Evolutionary conservation across 2,797 vertebrate genomes (phyloP), one percentile per base, ranked within the genome.

Genomic region (Enteromius unitaeniatus): DNA sequence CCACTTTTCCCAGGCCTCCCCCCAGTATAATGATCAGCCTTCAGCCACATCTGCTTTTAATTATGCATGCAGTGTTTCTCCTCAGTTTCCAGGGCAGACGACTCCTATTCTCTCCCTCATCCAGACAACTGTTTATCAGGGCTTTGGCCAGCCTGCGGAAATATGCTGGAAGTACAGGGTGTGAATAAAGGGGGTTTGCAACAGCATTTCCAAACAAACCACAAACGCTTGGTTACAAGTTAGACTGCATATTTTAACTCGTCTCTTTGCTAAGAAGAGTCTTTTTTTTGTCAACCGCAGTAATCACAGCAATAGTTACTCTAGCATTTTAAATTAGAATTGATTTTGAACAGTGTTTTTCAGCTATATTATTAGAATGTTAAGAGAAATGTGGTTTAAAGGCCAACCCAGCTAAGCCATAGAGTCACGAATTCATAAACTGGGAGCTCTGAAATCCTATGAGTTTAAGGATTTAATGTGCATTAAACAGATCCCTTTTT

Each of bases 1-100:
- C 45, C 34, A 28, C 65, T 79, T 83, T 84, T 87, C 83, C 82
- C 87, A 86, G 77, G 58, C 81, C 85, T 65, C 77, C 77, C 37
- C 69, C 53, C 13, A 42, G 47, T 15, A 75, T 89, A 84, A 88
- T 78, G 83, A 82, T 64, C 49, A 79, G 67, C 86, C 72, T 79
- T 37, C 68, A 65, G 67, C 67, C 78, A 51, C 92, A 92, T 89
- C 91, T 93, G 91, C 87, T 88, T 90, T 90, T 91, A 90, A 89
- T 93, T 91, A 90, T 83, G 85, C 87, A 47, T 85, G 83, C 81
- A 60, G 37, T 81, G 78, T 79, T 62, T 72, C 76, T 37, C 75
- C n/a, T 31, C 65, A 84, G 81, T 85, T 83, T 31, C 83, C 83
- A 79, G 67, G 26, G 55, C 60, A 82, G 70, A 67, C 17, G 73